These are phyloP conservation scores for Cantharis rustica DNA, from an alignment of 2,888 invertebrate genomes.

Conservation along the genomic window DNA sequence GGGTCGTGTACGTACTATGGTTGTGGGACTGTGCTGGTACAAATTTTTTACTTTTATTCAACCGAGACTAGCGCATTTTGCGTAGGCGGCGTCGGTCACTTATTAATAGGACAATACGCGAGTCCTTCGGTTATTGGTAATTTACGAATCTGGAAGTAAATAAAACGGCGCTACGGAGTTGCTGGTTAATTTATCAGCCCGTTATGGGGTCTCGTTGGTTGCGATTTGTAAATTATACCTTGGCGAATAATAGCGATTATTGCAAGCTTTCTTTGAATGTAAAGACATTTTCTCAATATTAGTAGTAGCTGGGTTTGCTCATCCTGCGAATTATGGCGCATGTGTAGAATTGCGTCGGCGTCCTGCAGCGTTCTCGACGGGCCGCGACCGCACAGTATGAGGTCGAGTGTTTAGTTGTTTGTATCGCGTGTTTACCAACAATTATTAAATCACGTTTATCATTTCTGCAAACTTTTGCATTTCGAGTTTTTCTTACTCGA, in stretches of 20 bases:
- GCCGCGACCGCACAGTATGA: constrained; percentile 36
- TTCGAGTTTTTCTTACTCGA: background rate
- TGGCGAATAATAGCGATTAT: background rate
- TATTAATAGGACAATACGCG: background rate
- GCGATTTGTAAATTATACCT: background rate
- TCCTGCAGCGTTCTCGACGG: constrained; percentile 30
- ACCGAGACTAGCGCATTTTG: background rate
- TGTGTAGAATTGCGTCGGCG: constrained; percentile 29
- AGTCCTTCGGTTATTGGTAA: background rate
- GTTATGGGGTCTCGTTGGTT: background rate
- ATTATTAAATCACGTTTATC: constrained; percentile 15
- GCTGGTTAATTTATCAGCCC: background rate
- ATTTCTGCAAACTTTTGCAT: constrained; percentile 6
- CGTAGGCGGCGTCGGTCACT: background rate
- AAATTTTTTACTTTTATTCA: background rate
- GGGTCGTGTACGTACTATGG: background rate
- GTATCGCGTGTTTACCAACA: constrained; percentile 15
- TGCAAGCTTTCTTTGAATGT: background rate
- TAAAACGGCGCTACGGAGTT: background rate
- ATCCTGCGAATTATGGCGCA: constrained; percentile 24
- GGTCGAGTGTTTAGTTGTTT: constrained; percentile 26
- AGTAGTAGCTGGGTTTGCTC: constrained; percentile 14
- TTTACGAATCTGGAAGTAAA: background rate
- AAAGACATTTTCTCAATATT: background rate
- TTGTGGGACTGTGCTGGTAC: background rate